Evolutionary conservation across 2,113 vertebrate species (phyloP).

Genomic region (Salminus brasiliensis): DNA sequence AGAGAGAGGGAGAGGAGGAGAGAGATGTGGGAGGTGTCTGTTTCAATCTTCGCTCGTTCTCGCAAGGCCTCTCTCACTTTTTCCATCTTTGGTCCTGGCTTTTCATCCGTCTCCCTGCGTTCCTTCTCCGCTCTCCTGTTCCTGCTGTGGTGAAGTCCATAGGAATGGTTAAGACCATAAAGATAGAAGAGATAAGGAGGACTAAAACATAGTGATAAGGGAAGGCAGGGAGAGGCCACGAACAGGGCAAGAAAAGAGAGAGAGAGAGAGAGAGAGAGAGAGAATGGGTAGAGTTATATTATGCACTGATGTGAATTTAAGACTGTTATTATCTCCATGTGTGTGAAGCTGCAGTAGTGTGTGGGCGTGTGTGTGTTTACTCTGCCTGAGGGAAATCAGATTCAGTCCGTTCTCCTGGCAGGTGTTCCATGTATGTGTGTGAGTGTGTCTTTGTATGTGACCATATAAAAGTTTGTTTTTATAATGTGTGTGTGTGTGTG

Average conservation of each 20-base stretch:
- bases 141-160: not conserved
- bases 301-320: not conserved
- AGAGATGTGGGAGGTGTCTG: not conserved
- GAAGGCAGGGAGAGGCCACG: not conserved
- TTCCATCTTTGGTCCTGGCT: not conserved
- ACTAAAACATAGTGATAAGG: conserved; percentile 4
- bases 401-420: not conserved
- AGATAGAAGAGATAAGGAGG: conserved; percentile 20
- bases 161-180: not conserved
- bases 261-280: not conserved
- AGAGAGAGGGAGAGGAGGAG: not conserved
- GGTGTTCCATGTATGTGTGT: not conserved
- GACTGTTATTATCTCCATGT: conserved; percentile 1
- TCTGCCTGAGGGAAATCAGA: conserved; percentile 7
- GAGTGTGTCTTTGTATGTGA: not conserved
- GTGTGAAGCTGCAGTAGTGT: not conserved
- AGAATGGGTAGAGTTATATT: not conserved
- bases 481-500: conserved; percentile 3
- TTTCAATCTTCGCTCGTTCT: not conserved
- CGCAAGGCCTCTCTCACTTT: not conserved
- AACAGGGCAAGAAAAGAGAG: not conserved
- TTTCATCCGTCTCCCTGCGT: not conserved
- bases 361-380: conserved; percentile 9
- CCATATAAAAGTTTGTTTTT: not conserved
- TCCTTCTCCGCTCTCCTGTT: not conserved